Evolutionary conservation across 64 coral and sea anemone species (phyloP), one percentile per base, ranked within the genome.

Genomic region (Montipora capricornis): DNA sequence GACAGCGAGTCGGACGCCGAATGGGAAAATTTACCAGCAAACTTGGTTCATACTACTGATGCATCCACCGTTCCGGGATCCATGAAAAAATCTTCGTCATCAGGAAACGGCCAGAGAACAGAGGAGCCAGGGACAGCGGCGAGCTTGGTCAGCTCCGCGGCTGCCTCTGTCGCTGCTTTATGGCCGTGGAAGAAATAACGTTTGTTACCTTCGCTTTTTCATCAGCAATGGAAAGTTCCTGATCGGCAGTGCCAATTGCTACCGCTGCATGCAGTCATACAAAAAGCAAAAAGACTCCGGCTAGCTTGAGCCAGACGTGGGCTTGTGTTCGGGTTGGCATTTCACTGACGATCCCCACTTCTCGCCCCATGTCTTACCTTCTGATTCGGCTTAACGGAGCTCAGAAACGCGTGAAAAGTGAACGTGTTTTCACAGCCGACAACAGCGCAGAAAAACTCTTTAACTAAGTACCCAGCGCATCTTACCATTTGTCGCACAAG

Each of bases 21-120:
- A 20, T 97, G 96, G 96, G 96, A 97, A 95, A 97, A 90, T n/a
- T 89, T 97, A 84, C 93, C 96, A n/a, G 26, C 94, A 26, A 89
- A 83, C 71, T 82, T 95, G 9, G 89, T 90, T 17, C 48, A 85
- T 68, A 62, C 80, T 52, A 77, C 71, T 6, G 88, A 95, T 4
- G 8, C 46, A 16, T 90, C 52, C 13, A 48, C 88, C 20, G 78
- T 49, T 49, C 82, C 58, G 19, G 69, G 82, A 44, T 55, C 83
- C 10, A 62, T 67, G 53, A 50, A 15, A 17, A 79, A 90, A 20
- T 95, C 88, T 9, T 61, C 47, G 47, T 88, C 82, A 76, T 80
- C 67, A 64, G 82, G 77, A 67, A 81, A 75, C 59, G 68, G 60
- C 20, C 78, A 91, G 17, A 86, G 11, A 73, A 45, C 77, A 22